phyloP scores from a whole-genome alignment of 1,140 invertebrate genomes.

The Aphaenogaster ashmeadi region DNA sequence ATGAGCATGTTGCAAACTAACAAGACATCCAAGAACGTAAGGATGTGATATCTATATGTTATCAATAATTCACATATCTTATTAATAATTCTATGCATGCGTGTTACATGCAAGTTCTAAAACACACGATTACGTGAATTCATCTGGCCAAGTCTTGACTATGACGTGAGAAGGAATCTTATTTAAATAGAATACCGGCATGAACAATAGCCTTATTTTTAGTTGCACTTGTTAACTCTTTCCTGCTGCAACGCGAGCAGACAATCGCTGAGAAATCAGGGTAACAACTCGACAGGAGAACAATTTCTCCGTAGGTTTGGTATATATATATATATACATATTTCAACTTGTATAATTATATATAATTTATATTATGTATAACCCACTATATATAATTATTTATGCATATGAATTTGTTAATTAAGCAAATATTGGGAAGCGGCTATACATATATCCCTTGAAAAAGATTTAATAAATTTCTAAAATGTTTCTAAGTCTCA shows the following conservation, averaged over 20 bases:
- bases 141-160: not conserved
- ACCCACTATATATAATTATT: too few relatives aligned
- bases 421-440: not conserved
- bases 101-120: too few relatives aligned
- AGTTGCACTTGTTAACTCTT: not conserved
- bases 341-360: too few relatives aligned
- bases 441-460: not conserved
- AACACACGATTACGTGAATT: not conserved
- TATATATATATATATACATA: not conserved
- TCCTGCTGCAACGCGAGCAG: not conserved
- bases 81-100: not conserved
- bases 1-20: too few relatives aligned
- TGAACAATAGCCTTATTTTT: constrained; percentile 1
- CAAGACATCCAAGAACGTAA: not conserved
- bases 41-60: not conserved
- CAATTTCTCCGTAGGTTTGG: not conserved
- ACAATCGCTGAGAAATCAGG: not conserved
- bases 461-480: not conserved
- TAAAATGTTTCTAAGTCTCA: not conserved
- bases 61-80: not conserved
- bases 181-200: not conserved
- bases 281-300: not conserved
- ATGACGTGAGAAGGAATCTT: not conserved
- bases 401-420: not conserved
- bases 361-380: too few relatives aligned